phyloP scores from a whole-genome alignment of 2,888 invertebrate genomes.

The Apodemia mormo region DNA sequence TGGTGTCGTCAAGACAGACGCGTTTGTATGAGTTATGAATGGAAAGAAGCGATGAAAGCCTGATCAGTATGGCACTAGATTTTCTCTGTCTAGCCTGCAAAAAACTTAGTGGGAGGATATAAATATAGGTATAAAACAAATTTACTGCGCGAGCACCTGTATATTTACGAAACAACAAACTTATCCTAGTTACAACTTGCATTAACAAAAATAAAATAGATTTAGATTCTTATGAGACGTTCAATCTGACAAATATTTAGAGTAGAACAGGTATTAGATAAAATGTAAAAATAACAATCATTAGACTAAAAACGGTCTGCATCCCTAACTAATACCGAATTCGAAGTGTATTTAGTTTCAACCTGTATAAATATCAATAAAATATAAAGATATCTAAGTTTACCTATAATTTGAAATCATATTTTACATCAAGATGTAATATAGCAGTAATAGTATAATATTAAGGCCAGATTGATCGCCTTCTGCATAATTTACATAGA shows the following conservation, averaged over 20 bases:
- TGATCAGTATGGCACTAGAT: background rate
- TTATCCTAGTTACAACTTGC: background rate
- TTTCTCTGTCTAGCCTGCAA: background rate
- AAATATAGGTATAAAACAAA: background rate
- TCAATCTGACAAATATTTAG: background rate
- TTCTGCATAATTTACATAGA: slow-evolving; percentile 37
- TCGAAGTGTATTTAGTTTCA: too few species aligned
- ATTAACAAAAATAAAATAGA: slow-evolving; percentile 15
- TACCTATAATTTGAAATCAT: too few species aligned
- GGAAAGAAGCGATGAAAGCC: background rate
- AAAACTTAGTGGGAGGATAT: background rate
- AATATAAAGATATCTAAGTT: too few species aligned
- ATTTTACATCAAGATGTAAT: too few species aligned
- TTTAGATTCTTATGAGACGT: background rate
- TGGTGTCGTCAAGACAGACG: too few species aligned
- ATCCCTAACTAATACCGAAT: too few species aligned
- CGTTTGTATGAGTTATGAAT: too few species aligned
- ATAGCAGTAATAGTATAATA: too few species aligned
- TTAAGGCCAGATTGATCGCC: slow-evolving; percentile 42
- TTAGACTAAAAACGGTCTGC: background rate
- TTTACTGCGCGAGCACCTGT: slow-evolving; percentile 4
- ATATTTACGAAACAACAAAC: slow-evolving; percentile 16
- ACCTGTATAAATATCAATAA: too few species aligned
- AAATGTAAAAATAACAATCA: slow-evolving; percentile 17
- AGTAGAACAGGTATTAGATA: background rate